Evolutionary conservation across 2,113 vertebrate genomes (phyloP), one percentile per base, ranked within the genome.

Genomic region (Strigops habroptila): DNA sequence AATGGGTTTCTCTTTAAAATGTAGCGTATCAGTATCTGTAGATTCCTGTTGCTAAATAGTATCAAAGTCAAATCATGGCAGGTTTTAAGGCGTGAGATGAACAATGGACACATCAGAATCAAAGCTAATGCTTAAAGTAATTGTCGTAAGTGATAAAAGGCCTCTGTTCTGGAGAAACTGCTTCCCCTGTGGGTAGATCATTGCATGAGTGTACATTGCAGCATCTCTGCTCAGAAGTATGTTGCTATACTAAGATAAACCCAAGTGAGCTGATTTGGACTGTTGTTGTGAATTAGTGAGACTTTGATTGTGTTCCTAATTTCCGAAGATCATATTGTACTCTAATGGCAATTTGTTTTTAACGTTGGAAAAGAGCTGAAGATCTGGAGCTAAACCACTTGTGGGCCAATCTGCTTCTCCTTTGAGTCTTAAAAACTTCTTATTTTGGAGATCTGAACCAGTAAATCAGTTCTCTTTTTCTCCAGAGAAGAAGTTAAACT

Each of bases 61-160:
- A 46, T 39, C 31, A 60, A 82, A 81, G 28, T 37, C 10, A 76
- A 87, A 86, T 82, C 11, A 18, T 68, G 31, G 14, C 43, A 63
- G 48, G 24, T 79, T 86, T 95, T 84, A 91, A 64, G 62, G 37
- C 87, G 70, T 22, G 23, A 93, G 49, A 23, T 57, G 44, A 86
- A 71, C 69, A 88, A 49, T 4, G 86, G 44, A 19, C 10, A 23
- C 48, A 57, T 86, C 43, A 60, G 33, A 95, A 92, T 64, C 77
- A 92, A 96, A 93, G 59, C 65, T 67, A 77, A 25, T 35, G 44
- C 53, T 93, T 82, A 69, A 82, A 94, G 93, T 88, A 64, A 91
- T 84, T 92, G 25, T 48, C 71, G 31, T 89, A 74, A 71, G 44
- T 64, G 6, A 88, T 91, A 90, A 80, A 95, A 93, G 44, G 28